Percentiles rank a stretch among this genome's conserved stretches.
Evolutionary conservation across 2,888 invertebrate species (phyloP).

Genomic region (Corythucha ciliata): DNA sequence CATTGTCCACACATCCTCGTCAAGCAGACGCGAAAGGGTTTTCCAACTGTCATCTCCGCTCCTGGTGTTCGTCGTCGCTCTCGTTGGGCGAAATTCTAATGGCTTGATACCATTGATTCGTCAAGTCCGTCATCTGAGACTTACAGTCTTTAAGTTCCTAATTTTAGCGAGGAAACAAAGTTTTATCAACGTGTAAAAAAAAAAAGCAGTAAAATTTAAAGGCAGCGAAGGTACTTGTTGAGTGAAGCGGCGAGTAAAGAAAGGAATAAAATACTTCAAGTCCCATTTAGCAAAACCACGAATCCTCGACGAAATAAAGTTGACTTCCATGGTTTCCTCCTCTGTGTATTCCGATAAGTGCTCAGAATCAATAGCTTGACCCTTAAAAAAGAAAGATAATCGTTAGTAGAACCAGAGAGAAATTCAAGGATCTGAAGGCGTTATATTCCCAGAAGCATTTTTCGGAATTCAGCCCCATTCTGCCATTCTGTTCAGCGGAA

Average conservation of each 20-base stretch:
- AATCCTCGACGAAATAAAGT: constrained; percentile 68
- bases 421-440: neutral
- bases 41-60: constrained; percentile 30
- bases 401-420: neutral
- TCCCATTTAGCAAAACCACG: constrained; percentile 87
- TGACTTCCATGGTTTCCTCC: constrained; percentile 85
- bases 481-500: no score
- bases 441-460: no score
- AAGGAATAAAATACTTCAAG: constrained; percentile 87
- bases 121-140: constrained; percentile 91
- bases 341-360: constrained; percentile 87
- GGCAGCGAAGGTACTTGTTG: constrained; percentile 57
- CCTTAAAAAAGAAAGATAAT: constrained; percentile 43
- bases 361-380: constrained; percentile 86
- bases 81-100: constrained; percentile 80
- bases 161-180: constrained; percentile 13
- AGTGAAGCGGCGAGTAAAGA: constrained; percentile 91
- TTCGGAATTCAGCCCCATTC: no score
- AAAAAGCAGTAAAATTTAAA: neutral
- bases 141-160: constrained; percentile 92
- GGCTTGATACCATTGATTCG: constrained; percentile 96
- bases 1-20: no score
- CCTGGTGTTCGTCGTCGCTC: constrained; percentile 63
- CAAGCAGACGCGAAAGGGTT: constrained; percentile 29
- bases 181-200: neutral